Conservation (phyloP, 1,140 invertebrate species). For the Trichonephila clavipes region DNA sequence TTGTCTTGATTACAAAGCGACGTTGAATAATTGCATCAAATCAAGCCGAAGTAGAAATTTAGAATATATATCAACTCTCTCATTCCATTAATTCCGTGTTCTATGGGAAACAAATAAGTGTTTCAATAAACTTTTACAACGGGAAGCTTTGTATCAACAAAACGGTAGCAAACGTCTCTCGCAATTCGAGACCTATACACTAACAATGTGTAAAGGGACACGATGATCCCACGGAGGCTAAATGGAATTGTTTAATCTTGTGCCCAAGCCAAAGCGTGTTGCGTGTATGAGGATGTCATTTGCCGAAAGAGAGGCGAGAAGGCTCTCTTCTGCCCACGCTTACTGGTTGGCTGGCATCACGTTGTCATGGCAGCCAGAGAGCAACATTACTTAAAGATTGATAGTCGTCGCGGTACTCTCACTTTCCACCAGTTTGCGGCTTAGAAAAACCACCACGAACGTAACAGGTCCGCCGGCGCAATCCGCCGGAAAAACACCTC, state of each 20-base stretch:
- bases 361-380: not conserved
- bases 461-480: conserved; percentile 22
- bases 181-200: not conserved
- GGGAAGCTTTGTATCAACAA: too few species aligned
- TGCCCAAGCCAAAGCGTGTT: conserved; percentile 5
- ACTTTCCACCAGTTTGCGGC: conserved; percentile 42
- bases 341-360: conserved; percentile 3
- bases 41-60: too few species aligned
- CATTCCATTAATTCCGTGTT: too few species aligned
- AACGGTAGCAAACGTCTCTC: too few species aligned
- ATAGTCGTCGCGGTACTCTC: not conserved
- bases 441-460: not conserved
- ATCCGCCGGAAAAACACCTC: not conserved
- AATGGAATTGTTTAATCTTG: conserved; percentile 53
- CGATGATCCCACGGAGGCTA: not conserved
- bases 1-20: too few species aligned
- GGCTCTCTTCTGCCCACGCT: conserved; percentile 27
- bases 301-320: not conserved
- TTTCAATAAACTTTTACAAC: too few species aligned
- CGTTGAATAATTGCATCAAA: too few species aligned
- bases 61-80: too few species aligned
- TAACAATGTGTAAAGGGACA: not conserved
- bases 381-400: conserved; percentile 53
- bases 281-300: conserved; percentile 27
- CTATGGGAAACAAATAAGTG: too few species aligned